These are phyloP conservation scores for Nothocercus nigrocapillus DNA, from an alignment of 2,113 vertebrate genomes.

Conservation along the genomic window DNA sequence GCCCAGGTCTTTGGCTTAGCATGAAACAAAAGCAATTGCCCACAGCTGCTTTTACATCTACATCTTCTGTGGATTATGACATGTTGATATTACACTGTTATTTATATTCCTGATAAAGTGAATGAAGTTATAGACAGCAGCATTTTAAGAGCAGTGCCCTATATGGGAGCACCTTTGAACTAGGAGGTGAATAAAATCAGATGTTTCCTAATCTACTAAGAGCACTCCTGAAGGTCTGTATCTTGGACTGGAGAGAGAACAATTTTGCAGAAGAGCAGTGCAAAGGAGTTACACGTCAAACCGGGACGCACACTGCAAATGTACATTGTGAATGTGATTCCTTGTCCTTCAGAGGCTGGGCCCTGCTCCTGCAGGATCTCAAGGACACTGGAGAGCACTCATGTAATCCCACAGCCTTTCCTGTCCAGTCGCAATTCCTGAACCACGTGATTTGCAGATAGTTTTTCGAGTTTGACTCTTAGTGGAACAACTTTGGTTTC, in stretches of 20 bases:
- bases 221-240: neutral
- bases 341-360: neutral
- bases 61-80: neutral
- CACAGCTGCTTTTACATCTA: neutral
- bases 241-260: neutral
- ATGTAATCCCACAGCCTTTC: neutral
- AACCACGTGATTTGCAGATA: neutral
- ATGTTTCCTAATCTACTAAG: neutral
- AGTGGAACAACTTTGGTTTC: neutral
- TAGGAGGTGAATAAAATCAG: neutral
- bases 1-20: neutral
- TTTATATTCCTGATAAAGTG: neutral
- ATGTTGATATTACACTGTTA: neutral
- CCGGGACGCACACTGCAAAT: neutral
- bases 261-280: neutral
- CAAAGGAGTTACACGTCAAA: neutral
- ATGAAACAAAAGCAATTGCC: neutral
- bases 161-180: neutral
- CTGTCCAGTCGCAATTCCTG: neutral
- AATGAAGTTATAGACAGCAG: neutral
- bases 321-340: accelerated
- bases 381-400: neutral
- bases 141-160: neutral
- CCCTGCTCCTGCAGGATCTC: neutral
- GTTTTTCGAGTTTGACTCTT: neutral